A percentile compares a stretch with the other conserved stretches of the same genome.
These are phyloP conservation scores for Aspiorhynchus laticeps DNA, from an alignment of 2,113 vertebrate species.

Conservation along the genomic window DNA sequence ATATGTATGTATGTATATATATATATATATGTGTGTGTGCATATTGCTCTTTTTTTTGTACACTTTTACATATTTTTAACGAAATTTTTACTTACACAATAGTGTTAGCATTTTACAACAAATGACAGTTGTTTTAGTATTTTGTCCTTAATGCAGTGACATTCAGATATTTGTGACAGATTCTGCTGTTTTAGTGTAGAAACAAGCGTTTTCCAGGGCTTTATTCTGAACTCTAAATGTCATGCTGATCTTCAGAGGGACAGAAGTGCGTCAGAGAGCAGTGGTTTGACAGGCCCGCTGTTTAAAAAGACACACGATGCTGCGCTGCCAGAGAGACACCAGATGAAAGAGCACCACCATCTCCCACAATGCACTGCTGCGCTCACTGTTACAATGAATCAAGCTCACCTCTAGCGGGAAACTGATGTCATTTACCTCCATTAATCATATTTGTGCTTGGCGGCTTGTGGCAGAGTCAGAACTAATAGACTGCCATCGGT, in stretches of 20 bases:
- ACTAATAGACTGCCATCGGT: constrained; percentile 30
- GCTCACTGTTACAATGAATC: constrained; percentile 54
- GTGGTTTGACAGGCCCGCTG: constrained; percentile 10
- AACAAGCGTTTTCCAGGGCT: background rate
- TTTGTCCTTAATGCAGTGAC: background rate
- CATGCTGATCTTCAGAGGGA: background rate
- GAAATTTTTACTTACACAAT: background rate
- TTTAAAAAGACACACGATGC: constrained; percentile 32
- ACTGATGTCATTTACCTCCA: constrained; percentile 48
- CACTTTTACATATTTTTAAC: too few relatives aligned
- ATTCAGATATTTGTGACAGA: background rate
- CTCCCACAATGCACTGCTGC: constrained; percentile 55
- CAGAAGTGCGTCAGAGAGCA: background rate
- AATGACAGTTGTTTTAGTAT: background rate
- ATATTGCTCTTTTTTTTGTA: too few relatives aligned
- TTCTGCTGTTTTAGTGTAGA: background rate
- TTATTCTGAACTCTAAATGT: background rate
- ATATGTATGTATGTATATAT: too few relatives aligned
- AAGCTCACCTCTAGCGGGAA: constrained; percentile 40
- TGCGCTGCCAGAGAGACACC: constrained; percentile 5
- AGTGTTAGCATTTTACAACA: background rate
- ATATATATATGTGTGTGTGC: too few relatives aligned
- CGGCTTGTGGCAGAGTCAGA: constrained; percentile 33
- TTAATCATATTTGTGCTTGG: constrained; percentile 59
- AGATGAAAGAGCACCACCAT: constrained; percentile 36